Evolutionary conservation across 2,888 invertebrate species (phyloP), one percentile per base, ranked within the genome.

Genomic region (Hemistola chrysoprasaria): DNA sequence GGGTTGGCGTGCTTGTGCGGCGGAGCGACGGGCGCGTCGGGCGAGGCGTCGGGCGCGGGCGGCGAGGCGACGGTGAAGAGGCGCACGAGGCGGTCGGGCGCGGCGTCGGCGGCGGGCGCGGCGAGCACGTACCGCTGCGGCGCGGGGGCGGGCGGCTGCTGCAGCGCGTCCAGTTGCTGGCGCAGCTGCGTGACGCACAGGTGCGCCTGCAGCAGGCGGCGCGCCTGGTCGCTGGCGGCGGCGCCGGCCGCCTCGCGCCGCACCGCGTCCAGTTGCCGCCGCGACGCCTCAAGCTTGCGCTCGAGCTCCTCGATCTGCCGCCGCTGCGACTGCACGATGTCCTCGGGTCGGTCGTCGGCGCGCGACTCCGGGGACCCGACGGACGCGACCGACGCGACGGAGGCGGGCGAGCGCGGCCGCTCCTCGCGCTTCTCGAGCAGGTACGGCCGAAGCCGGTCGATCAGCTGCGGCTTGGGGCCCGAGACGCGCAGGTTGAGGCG

Each of bases 401-500:
- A 81, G n/a, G 71, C 78, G 23, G 89, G 86, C 25, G 89, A 84
- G 16, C 78, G 68, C 16, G 87, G 90, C 40, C 87, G 71, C 27
- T 88, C 81, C 32, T 90, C 90, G 9, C 81, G 84, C 54, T 90
- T 79, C 3, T 89, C 78, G 1, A 90, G 64, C 33, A 91, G 65
- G 72, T 92, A 95, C 0, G 95, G 95, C 53, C 95, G 95, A 40
- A 98, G 86, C 25, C 98, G 92, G 73, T 98, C 98, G 41, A 99
- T 95, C 25, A 99, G 86, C 71, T 98, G 97, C 5, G 98, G 97
- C 73, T 99, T 99, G 0, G 98, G 95, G 0, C 98, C 98, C 6
- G 98, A 98, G 0, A 99, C 98, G 3, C 98, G 97, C 45, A 99
- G 88, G 78, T 95, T 98, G 31, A 98, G 92, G 41, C 96, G 94